phyloP scores from a whole-genome alignment of 2,797 vertebrate genomes.

The Ctenosaura bakeri region DNA sequence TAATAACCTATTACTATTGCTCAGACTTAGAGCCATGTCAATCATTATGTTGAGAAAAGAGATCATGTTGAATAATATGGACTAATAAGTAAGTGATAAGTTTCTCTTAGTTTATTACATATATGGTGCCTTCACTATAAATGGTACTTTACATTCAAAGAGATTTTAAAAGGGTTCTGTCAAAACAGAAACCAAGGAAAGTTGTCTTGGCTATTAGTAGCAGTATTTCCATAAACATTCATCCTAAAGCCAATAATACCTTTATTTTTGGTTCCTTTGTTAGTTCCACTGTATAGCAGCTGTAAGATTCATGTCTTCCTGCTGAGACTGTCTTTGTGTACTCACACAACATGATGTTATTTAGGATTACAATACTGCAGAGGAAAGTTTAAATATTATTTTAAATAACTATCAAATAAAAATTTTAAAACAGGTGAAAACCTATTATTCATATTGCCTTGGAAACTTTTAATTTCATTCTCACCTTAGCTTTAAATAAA shows the following conservation, averaged over 20 bases:
- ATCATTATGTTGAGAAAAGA: not conserved
- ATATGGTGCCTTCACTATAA: not conserved
- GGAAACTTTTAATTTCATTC: not conserved
- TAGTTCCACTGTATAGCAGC: constrained; percentile 27
- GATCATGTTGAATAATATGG: not conserved
- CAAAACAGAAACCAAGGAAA: constrained; percentile 56
- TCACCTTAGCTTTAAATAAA: constrained; percentile 13
- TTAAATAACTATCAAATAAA: constrained; percentile 34
- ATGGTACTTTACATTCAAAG: too few species aligned
- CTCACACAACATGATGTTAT: constrained; percentile 24
- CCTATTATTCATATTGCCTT: constrained; percentile 14
- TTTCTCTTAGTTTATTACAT: not conserved
- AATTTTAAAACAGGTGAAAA: constrained; percentile 21
- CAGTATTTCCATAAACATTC: constrained; percentile 24
- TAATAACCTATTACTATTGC: too few species aligned
- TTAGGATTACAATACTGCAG: constrained; percentile 49
- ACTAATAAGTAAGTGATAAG: too few species aligned
- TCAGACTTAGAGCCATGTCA: too few species aligned
- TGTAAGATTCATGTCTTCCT: not conserved
- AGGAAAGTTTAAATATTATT: constrained; percentile 14
- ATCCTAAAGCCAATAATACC: not conserved
- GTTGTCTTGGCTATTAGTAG: not conserved
- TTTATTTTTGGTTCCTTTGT: constrained; percentile 20
- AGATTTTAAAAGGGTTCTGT: constrained; percentile 26
- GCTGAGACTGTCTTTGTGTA: not conserved